Evolutionary conservation across 2,888 invertebrate genomes (phyloP), one percentile per base, ranked within the genome.

Genomic region (Phymatocera aterrima): DNA sequence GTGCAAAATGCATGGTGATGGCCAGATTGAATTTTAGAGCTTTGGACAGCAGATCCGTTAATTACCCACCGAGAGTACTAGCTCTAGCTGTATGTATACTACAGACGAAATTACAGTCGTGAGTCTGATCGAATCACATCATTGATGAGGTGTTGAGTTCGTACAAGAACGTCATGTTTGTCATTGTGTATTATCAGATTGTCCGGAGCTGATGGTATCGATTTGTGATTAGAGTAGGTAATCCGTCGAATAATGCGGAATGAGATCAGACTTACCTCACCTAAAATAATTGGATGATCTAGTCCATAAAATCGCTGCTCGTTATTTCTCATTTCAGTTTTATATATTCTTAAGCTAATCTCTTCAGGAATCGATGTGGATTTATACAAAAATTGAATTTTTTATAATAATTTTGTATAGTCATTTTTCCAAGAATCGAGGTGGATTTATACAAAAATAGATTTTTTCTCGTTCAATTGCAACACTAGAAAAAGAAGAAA

Each of bases 71-170:
- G 24, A 40, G 24, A 43, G 68, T 68, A 46, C 24, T 68, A 28
- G 68, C 46, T 68, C 28, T 28, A 46, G 24, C 21, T n/a, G n/a
- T n/a, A n/a, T n/a, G n/a, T n/a, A n/a, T n/a, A n/a, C n/a, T n/a
- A n/a, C 18, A 28, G 68, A 46, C 46, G 68, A 28, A 68, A 68
- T 68, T 82, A 82, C 81, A 85, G 85, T n/a, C n/a, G n/a, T n/a
- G n/a, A n/a, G n/a, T 86, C 86, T 86, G 85, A 85, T 85, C 85
- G 85, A 84, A 86, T 82, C 83, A 83, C 82, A 78, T 79, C 83
- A 84, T 86, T 82, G 83, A 86, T 84, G 86, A 86, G 85, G 83
- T 84, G 86, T 84, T 79, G 80, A 68, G 21, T 68, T 28, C 43
- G 68, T 46, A 24, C 68, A 68, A 68, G 68, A 46, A 68, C 68